Evolutionary conservation across 2,113 vertebrate genomes (phyloP), one percentile per base, ranked within the genome.

Genomic region (Charadrius vociferus): DNA sequence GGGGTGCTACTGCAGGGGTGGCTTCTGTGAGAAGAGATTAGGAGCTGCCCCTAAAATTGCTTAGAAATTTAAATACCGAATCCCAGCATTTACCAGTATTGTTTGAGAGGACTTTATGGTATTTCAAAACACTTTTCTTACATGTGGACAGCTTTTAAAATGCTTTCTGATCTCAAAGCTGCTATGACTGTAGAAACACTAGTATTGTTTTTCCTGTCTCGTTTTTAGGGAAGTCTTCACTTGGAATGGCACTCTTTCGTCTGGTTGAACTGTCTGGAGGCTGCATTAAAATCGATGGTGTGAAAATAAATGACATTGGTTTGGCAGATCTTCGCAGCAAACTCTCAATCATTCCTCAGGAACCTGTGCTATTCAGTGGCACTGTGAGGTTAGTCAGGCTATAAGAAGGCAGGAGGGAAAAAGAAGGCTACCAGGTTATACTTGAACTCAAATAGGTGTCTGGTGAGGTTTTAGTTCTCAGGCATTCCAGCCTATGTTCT

Each of bases 281-380:
- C 85, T 99, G 99, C 95, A 99, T 99, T 95, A 98, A 99, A 98
- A 99, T 99, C 0, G 99, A 99, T 7, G 99, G 98, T 5, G 97
- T 99, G 91, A 98, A 99, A 95, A 99, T 99, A 97, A 99, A 98
- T 84, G 98, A 99, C 78, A 99, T 99, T 12, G 99, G 99, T 81
- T 98, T 99, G 72, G 99, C 99, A 12, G 99, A 99, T 97, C 98
- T 99, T 89, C 99, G 99, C 62, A 99, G 99, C 98, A 99, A 99
- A 36, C 98, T 99, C 62, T 99, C 99, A 68, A 99, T 99, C 97
- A 99, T 99, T 58, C 99, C 99, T 36, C 99, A 99, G 91, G 99
- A 99, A 90, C 99, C 99, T 0, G 99, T 99, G 88, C 97, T 99
- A 8, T 99, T 99, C 97, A 99, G 99, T 50, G 99, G 99, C 59